Conservation (phyloP, 2,888 invertebrate genomes). For the Aspidiotus destructor region DNA sequence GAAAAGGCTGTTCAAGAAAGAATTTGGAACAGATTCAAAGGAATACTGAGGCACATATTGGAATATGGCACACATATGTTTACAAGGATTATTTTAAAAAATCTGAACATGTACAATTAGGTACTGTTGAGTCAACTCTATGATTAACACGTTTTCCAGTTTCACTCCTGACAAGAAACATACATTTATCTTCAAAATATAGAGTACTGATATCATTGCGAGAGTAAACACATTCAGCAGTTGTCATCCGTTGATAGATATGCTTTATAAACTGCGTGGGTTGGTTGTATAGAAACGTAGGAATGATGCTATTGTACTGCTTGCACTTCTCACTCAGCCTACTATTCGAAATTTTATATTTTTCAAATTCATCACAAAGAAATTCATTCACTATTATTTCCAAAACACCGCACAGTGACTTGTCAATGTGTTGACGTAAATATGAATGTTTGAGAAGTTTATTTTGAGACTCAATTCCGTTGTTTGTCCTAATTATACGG, state of each 20-base stretch:
- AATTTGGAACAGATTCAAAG: background rate
- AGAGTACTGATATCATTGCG: background rate
- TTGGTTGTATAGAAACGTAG: background rate
- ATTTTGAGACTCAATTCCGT: background rate
- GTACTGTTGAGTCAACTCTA: background rate
- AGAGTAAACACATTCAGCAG: background rate
- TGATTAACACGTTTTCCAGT: background rate
- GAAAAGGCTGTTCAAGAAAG: slow-evolving; percentile 2
- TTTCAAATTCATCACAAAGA: background rate
- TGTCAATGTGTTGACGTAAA: background rate
- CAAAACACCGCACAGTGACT: background rate
- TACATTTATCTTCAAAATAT: background rate
- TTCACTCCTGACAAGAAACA: background rate
- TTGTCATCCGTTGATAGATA: background rate
- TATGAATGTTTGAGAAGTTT: background rate
- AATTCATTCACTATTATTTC: background rate
- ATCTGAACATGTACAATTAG: background rate
- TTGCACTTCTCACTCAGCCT: background rate
- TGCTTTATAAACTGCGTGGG: background rate
- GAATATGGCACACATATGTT: slow-evolving; percentile 12
- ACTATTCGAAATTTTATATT: background rate
- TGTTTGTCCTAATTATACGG: background rate
- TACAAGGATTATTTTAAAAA: slow-evolving; percentile 15
- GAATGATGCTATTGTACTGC: background rate
- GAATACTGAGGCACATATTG: slow-evolving; percentile 1